Conservation (phyloP, 2,113 vertebrate species). For the Motacilla alba region DNA sequence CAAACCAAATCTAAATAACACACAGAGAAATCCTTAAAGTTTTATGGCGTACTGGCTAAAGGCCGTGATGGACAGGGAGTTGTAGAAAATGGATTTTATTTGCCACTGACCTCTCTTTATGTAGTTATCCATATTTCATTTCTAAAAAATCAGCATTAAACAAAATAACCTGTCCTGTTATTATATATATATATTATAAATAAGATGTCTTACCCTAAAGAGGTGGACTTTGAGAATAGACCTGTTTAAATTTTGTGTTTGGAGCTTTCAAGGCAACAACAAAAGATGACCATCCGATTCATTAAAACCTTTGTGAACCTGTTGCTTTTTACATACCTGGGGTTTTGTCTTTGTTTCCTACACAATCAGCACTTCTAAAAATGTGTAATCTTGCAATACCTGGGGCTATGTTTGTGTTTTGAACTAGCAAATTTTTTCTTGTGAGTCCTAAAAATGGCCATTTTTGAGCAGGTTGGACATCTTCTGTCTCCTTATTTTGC, state of each 20-base stretch:
- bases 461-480: not conserved
- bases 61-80: not conserved
- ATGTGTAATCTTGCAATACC: not conserved
- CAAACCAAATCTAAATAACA: not conserved
- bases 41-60: not conserved
- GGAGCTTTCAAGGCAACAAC: not conserved
- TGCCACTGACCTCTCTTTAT: not conserved
- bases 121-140: not conserved
- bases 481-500: not conserved
- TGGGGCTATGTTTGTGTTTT: not conserved
- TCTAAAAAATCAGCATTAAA: not conserved
- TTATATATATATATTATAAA: not conserved
- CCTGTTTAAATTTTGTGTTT: not conserved
- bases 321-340: not conserved
- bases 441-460: not conserved
- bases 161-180: rapidly evolving
- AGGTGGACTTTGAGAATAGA: not conserved
- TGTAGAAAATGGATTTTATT: not conserved
- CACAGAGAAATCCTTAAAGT: not conserved
- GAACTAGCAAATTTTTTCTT: not conserved
- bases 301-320: not conserved
- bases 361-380: not conserved
- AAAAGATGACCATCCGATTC: not conserved
- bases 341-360: not conserved
- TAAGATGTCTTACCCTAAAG: not conserved